Percentiles rank a stretch among this genome's conserved stretches.
Evolutionary conservation across 30 jellyfish, hydroid and myxozoan species (phyloP).

Genomic region (Sanderia malayensis): DNA sequence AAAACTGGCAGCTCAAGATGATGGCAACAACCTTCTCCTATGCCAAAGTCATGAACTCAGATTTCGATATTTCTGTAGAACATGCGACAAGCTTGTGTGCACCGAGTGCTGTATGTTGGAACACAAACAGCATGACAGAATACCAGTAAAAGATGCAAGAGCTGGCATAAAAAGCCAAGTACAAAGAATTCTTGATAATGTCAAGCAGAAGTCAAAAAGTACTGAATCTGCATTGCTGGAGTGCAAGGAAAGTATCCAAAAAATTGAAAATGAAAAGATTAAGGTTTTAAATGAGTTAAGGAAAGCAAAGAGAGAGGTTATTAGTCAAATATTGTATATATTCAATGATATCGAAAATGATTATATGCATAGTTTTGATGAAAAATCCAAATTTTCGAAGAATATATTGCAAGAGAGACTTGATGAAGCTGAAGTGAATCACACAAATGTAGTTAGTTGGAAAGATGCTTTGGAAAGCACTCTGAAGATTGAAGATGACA

Average conservation of each 20-base stretch:
- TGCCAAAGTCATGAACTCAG: background rate
- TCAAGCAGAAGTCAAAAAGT: background rate
- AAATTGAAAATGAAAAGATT: background rate
- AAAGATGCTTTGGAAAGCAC: background rate
- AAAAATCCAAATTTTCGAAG: background rate
- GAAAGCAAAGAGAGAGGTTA: background rate
- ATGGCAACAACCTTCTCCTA: background rate
- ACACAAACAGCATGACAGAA: background rate
- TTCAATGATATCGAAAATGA: background rate
- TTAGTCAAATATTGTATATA: background rate
- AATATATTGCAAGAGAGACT: background rate
- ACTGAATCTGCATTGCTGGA: background rate
- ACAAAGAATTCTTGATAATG: background rate
- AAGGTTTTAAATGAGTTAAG: background rate
- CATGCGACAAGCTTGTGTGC: background rate
- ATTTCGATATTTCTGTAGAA: constrained; percentile 1
- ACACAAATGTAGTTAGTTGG: background rate
- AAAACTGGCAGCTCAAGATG: background rate
- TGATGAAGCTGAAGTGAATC: background rate
- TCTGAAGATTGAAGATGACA: constrained; percentile 1
- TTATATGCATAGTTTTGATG: background rate
- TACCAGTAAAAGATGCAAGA: background rate
- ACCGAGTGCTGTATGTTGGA: background rate
- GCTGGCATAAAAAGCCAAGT: background rate
- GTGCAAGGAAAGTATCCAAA: background rate